Evolutionary conservation across 35 echinoderm and acorn worm species (phyloP), one percentile per base, ranked within the genome.

Genomic region (Eucidaris tribuloides): DNA sequence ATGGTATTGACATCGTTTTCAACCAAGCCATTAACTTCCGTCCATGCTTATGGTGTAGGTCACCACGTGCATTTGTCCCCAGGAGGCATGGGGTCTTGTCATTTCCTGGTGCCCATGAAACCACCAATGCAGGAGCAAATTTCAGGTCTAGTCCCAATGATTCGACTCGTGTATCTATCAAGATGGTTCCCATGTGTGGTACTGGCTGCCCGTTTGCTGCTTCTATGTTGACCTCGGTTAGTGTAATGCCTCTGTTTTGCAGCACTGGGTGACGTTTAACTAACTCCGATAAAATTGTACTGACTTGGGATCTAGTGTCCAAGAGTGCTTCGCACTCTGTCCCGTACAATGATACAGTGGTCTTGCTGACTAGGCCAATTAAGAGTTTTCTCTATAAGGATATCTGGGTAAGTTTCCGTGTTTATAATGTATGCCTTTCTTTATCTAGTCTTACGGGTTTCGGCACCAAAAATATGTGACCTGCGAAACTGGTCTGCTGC

Each of bases 281-380:
- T 31, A 35, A 84, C 59, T 46, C 25, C 0, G 65, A 22, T 2
- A 42, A 39, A 7, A 84, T 50, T 1, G 58, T 70, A 2, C 60
- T 70, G 2, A 84, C 82, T 33, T 84, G 58, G 9, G 82, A 84
- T 5, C 82, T 45, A 4, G 59, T 84, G 28, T 71, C 82, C n/a
- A 84, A 28, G 2, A 84, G 4, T 5, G 82, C 82, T 44, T 5
- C 13, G 11, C 52, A 42, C 9, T 3, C 32, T 24, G 19, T 71
- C 11, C 23, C 60, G 3, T 42, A 31, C 13, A 84, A 59, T 17
- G 5, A n/a, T 41, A 84, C 39, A n/a, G n/a, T n/a, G n/a, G n/a
- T n/a, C n/a, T n/a, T n/a, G n/a, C n/a, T n/a, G n/a, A n/a, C n/a
- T n/a, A 40, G 29, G 13, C 60, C 62, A 0, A 84, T 42, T 11